Base-by-base conservation (phyloP, 2,888 invertebrate genomes). In the Syrphus vitripennis region DNA sequence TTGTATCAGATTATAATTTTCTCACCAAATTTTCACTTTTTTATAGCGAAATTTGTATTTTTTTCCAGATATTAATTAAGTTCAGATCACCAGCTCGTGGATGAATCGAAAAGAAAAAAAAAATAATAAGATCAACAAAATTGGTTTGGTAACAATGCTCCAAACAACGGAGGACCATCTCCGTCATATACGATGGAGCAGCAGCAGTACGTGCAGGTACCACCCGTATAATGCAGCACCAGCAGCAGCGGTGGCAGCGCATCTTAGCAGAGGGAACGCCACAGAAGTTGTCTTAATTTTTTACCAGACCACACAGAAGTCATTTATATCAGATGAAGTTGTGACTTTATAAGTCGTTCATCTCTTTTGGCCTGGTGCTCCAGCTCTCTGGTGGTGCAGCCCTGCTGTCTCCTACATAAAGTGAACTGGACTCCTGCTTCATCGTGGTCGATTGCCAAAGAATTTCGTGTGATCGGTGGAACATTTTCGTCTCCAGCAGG, bases 251-350 rank as follows among this genome's bases (percentile, higher is more conserved):
- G 57, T 14, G 9, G 19, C 40, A n/a, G 53, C 31, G 16, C 48
- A 65, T 76, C 77, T 55, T 40, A 55, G 42, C 67, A 81, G 71
- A 72, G 76, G 67, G 72, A 67, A 81, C 24, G 78, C 82, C 84
- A 77, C 79, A 83, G 82, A 88, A 88, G 88, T 88, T 88, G 88
- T 88, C 88, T 88, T 88, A 88, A 88, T 88, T 88, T 88, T 88
- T 88, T 81, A 81, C 80, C 87, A 82, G 88, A 88, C 88, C 88
- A 83, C 88, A 88, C 88, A 88, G 88, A 87, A 87, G 88, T 88
- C 82, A 86, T 87, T 87, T 83, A 87, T 84, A 88, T 87, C 83
- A 87, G 88, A 81, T 79, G 83, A 78, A 83, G 81, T 84, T 83
- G 87, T 79, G 83, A 83, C 83, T 83, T 87, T 83, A 83, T 83